These are phyloP conservation scores for Spodoptera litura DNA, from an alignment of 1,140 invertebrate genomes.

Conservation along the genomic window DNA sequence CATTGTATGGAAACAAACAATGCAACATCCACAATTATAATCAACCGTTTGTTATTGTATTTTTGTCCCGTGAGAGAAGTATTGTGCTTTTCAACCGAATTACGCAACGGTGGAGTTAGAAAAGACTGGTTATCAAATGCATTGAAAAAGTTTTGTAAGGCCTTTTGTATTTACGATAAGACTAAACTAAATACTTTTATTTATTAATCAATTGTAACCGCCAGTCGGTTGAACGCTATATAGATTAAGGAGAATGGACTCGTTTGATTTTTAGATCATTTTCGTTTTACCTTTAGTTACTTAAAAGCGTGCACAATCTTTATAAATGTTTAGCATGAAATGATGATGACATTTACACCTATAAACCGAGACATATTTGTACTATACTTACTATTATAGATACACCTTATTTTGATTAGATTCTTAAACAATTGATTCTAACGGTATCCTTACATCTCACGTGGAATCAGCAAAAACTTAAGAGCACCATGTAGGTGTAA, in stretches of 20 bases:
- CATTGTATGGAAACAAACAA: conserved; percentile 35
- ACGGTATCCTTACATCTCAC: conserved; percentile 61
- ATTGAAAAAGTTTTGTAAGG: not conserved
- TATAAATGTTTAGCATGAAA: too few relatives aligned
- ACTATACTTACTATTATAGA: too few relatives aligned
- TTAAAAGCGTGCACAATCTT: too few relatives aligned
- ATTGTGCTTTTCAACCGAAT: conserved; percentile 49
- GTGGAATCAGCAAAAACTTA: conserved; percentile 56
- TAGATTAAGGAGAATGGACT: too few relatives aligned
- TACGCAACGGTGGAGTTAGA: conserved; percentile 59
- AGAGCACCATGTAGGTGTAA: conserved; percentile 44
- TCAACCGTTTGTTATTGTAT: conserved; percentile 19
- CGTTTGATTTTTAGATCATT: too few relatives aligned
- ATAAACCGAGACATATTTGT: too few relatives aligned
- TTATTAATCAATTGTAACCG: too few relatives aligned
- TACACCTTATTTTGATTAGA: not conserved
- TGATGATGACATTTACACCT: too few relatives aligned
- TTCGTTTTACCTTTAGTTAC: too few relatives aligned
- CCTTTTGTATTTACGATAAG: too few relatives aligned
- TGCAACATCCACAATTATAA: conserved; percentile 18
- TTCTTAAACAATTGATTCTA: conserved; percentile 57
- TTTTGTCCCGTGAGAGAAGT: conserved; percentile 25
- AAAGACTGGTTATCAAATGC: conserved; percentile 33
- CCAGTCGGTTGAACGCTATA: too few relatives aligned
- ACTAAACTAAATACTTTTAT: too few relatives aligned